Base-by-base conservation (phyloP, 2,113 vertebrate species). In the Halcyon malimbica region DNA sequence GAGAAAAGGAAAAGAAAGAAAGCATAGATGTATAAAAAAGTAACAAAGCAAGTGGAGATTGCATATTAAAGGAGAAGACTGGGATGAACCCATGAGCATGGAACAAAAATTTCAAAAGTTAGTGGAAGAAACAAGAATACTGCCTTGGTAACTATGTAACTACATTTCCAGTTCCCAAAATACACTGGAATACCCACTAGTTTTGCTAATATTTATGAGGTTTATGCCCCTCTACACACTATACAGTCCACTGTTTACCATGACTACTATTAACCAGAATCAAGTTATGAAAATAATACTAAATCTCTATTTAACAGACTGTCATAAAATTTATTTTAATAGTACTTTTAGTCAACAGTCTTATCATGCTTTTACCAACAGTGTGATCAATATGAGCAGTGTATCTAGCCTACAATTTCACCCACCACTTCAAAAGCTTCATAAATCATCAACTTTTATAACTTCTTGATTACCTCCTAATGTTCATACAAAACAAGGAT, bases 361-460 rank as follows among this genome's bases (percentile, higher is more conserved):
- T 90, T 96, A 97, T 93, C 90, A 81, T 93, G 94, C 91, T 96
- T 96, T 97, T 96, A 97, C 89, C 83, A 94, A 94, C 93, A 94
- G 41, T 70, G 62, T 88, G 97, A 97, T 95, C 95, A 88, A 97
- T 94, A 96, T 71, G 83, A 94, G 90, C 83, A 86, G 83, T 91
- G 95, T 83, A 91, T 93, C 81, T 88, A 95, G 78, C 93, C 70
- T 92, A 93, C 93, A 86, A 79, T 93, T 96, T 95, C 89, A 96
- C 83, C 93, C 86, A 92, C 82, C 83, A 78, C 93, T 97, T 96
- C 90, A 94, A 97, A 97, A 95, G 95, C 97, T 97, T 94, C 91
- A 97, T 96, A 97, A 96, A 97, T 97, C 96, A 97, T 97, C 95
- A 97, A 95, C 96, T 97, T 97, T 96, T 96, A 95, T 95, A 97